Evolutionary conservation across 2,113 vertebrate genomes (phyloP), one percentile per base, ranked within the genome.

Genomic region (Heterocephalus glaber): DNA sequence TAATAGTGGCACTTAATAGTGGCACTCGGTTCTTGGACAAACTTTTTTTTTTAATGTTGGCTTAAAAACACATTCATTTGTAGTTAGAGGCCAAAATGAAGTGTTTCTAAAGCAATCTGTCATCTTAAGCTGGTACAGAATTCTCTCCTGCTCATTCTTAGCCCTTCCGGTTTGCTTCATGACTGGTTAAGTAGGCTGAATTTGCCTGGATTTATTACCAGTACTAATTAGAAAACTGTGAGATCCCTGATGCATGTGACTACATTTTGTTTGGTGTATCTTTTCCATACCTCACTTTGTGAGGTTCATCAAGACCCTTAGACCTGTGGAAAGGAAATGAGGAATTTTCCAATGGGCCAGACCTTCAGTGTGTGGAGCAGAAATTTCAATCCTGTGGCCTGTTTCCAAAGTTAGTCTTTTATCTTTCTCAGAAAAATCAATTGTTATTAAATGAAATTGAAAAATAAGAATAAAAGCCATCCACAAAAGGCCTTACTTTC

Each of bases 21-120:
- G 82, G 44, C 66, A 85, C 44, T 72, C 13, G 79, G 80, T 72
- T 74, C 20, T n/a, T 56, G 60, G 76, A 44, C 30, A 38, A 61
- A 52, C 28, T 49, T 56, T 24, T 33, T 52, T n/a, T 60, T 95
- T 84, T 58, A 83, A 88, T 60, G 30, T 93, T 84, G 70, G 61
- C 83, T 90, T 65, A 63, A 58, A 88, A 72, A 88, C 44, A 70
- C 61, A 85, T 87, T 96, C 60, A 47, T 41, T 80, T 90, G 44
- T 49, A 58, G 61, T 80, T 86, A 65, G 44, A 87, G 41, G 89
- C 68, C 79, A 89, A 80, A 77, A 85, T 52, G 88, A 85, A 41
- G 44, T 61, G 3, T 86, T 95, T 74, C 33, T 77, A 41, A 89
- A 92, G 65, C 76, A 74, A 19, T 17, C 68, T 66, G 61, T 89